These are phyloP conservation scores for Chauna torquata DNA, from an alignment of 2,113 vertebrate genomes.

Conservation along the genomic window DNA sequence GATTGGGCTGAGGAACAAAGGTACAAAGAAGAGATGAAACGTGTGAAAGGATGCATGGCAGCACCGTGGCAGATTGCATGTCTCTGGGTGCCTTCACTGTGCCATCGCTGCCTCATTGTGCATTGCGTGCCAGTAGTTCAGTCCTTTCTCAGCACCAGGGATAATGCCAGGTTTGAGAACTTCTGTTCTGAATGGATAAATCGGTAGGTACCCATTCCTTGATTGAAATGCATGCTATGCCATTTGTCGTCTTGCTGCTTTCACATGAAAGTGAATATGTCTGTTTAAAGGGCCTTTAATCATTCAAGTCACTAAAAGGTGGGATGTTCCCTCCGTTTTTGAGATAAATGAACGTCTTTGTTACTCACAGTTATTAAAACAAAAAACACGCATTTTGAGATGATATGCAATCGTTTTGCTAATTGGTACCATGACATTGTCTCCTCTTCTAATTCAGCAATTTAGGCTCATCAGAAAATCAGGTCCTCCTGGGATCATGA, in stretches of 20 bases:
- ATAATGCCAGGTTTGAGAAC: not conserved
- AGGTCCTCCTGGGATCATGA: conserved; percentile 17
- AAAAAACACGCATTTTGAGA: conserved; percentile 14
- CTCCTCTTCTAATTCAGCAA: conserved; percentile 42
- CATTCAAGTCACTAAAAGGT: not conserved
- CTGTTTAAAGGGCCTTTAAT: not conserved
- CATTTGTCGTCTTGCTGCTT: not conserved
- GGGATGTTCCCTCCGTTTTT: not conserved
- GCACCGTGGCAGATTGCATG: not conserved
- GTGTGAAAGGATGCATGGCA: rapidly evolving
- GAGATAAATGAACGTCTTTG: not conserved
- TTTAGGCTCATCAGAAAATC: conserved; percentile 55
- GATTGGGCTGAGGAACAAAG: not conserved
- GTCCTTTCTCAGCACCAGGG: not conserved
- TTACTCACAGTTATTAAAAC: not conserved
- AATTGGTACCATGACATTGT: conserved; percentile 58
- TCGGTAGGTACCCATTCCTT: not conserved
- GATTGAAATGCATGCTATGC: rapidly evolving
- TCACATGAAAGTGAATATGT: not conserved
- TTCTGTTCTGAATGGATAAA: not conserved
- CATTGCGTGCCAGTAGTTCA: not conserved
- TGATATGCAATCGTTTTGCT: not conserved
- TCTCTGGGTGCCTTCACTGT: not conserved
- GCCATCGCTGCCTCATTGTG: not conserved
- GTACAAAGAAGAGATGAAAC: not conserved